phyloP scores from a whole-genome alignment of 23 tunicate species.

The Phallusia fumigata region DNA sequence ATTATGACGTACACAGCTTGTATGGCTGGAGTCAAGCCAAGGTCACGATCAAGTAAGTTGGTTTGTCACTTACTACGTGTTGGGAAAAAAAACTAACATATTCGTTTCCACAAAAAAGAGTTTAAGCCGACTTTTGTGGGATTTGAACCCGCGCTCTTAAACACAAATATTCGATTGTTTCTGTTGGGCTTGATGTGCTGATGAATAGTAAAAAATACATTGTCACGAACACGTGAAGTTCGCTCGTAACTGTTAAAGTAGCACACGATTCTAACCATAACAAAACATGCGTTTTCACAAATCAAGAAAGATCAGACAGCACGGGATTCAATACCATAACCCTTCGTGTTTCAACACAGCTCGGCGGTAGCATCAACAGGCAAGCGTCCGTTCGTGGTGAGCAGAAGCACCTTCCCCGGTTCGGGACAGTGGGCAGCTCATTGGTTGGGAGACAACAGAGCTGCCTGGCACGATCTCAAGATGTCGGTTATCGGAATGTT shows the following conservation, averaged over 20 bases:
- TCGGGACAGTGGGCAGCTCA: slow-evolving; percentile 97
- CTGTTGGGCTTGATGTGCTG: too few relatives aligned
- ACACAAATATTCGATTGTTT: neutral
- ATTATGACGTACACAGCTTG: slow-evolving; percentile 92
- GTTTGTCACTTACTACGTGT: neutral
- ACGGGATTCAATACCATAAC: slow-evolving; percentile 7
- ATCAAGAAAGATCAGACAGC: too few relatives aligned
- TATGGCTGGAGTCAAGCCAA: slow-evolving; percentile 83
- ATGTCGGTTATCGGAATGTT: slow-evolving; percentile 94
- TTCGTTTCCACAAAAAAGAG: neutral
- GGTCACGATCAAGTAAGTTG: slow-evolving; percentile 63
- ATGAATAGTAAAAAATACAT: too few relatives aligned
- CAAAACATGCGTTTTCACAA: too few relatives aligned
- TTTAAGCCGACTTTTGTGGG: neutral
- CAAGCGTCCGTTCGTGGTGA: slow-evolving; percentile 90
- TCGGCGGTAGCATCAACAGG: slow-evolving; percentile 76
- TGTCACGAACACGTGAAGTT: too few relatives aligned
- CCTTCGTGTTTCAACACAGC: slow-evolving; percentile 12
- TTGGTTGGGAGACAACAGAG: slow-evolving; percentile 96
- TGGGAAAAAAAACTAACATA: neutral
- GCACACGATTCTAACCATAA: too few relatives aligned
- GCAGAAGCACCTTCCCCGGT: slow-evolving; percentile 90
- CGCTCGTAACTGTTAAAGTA: too few relatives aligned
- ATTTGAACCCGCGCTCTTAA: neutral
- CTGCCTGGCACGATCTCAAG: slow-evolving; percentile 82